phyloP scores from a whole-genome alignment of 2,113 vertebrate genomes.

The Drymodes brunneopygia region DNA sequence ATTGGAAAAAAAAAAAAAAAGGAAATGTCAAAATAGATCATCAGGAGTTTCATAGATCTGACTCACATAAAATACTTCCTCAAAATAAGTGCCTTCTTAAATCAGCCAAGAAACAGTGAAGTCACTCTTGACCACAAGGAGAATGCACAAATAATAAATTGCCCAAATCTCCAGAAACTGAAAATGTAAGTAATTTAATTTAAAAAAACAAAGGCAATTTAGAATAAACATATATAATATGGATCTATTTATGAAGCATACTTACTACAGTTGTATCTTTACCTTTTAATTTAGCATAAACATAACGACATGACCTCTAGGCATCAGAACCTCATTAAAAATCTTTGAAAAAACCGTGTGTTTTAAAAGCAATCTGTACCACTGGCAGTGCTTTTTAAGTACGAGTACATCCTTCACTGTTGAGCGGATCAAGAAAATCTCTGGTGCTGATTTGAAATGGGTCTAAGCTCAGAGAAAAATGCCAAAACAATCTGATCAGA shows the following conservation, averaged over 20 bases:
- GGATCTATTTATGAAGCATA: not conserved
- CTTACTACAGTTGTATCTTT: not conserved
- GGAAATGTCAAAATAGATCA: not conserved
- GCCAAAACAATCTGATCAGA: not conserved
- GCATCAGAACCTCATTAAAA: not conserved
- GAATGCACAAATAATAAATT: not conserved
- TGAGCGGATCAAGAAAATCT: not conserved
- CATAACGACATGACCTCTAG: not conserved
- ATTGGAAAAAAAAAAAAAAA: not conserved
- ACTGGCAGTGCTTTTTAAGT: not conserved
- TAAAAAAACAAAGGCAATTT: not conserved
- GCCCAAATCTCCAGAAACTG: not conserved
- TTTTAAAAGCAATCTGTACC: not conserved
- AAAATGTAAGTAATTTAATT: not conserved
- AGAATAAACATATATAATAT: not conserved
- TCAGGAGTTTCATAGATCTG: not conserved
- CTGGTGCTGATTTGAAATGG: not conserved
- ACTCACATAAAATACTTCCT: not conserved
- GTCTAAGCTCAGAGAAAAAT: not conserved
- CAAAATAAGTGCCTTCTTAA: not conserved
- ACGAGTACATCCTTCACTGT: fast-evolving
- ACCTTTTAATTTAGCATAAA: not conserved
- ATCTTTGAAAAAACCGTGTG: not conserved
- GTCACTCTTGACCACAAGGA: not conserved
- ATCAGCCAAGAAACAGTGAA: not conserved